Base-by-base conservation (phyloP, 2,888 invertebrate species). In the Drosophila picticornis region DNA sequence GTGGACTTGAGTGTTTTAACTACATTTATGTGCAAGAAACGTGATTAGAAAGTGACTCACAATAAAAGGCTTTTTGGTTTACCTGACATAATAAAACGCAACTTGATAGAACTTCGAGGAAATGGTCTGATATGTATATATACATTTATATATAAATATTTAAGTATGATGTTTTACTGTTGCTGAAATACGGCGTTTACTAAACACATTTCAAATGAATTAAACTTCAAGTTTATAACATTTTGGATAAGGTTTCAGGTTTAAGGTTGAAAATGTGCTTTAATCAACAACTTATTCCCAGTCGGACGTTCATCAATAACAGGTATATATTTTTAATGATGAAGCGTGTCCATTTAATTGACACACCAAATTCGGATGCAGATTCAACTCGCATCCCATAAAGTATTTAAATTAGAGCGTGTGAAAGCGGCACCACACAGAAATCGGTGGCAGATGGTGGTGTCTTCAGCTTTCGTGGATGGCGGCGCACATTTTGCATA, bases 391-490 rank as follows among this genome's bases (percentile, higher is more conserved):
- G 25, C 65, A 71, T 25, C 61, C 68, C 77, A 74, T 83, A 76
- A 81, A 72, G 57, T 62, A 74, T 75, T 80, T 68, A 85, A 90
- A 84, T 78, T 75, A 75, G 87, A 88, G 84, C 86, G 86, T 86
- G 86, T 90, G 90, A 86, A 90, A 90, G 81, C 73, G 65, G 78
- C 75, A 64, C 69, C 58, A 77, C 63, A 75, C 66, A 53, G 63
- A 60, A 82, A 83, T 63, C 81, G 68, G 46, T 46, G 46, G 74
- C 84, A 69, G 67, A 77, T 66, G 84, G 58, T 27, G 46, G 46
- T 46, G 25, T 46, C 46, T 55, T 67, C 63, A 75, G 61, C 83
- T 73, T 63, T 85, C 81, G 52, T 69, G 58, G 43, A 51, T 48
- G 64, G 71, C 31, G 63, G 65, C 31, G 63, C 68, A 64, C 60